Percentiles rank a stretch among this genome's conserved stretches.
phyloP scores from a whole-genome alignment of 2,888 invertebrate genomes.

The Odontothrips loti region DNA sequence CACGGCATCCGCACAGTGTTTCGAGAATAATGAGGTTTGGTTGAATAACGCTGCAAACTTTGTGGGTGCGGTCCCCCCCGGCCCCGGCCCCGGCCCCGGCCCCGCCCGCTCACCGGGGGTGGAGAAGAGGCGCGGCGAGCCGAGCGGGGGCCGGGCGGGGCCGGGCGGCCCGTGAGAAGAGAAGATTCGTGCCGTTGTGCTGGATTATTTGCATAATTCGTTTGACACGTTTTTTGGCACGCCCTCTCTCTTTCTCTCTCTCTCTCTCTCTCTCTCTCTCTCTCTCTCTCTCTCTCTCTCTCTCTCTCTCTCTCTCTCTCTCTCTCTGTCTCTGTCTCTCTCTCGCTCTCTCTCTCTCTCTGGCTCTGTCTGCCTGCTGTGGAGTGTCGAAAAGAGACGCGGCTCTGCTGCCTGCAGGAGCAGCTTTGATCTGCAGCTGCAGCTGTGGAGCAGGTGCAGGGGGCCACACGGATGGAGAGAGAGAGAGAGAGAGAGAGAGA shows the following conservation, averaged over 20 bases:
- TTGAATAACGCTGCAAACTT: conserved; percentile 26
- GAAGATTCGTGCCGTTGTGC: conserved; percentile 37
- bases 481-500: background rate
- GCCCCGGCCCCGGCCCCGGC: conserved; percentile 6
- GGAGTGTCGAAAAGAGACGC: too few species aligned
- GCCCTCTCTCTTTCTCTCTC: conserved; percentile 36
- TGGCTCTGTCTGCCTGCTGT: too few species aligned
- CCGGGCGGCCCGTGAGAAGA: conserved; percentile 28
- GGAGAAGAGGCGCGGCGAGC: conserved; percentile 34
- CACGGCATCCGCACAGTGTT: background rate
- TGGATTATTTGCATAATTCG: conserved; percentile 35
- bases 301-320: background rate
- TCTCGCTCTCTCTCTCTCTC: background rate
- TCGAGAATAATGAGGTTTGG: conserved; percentile 15
- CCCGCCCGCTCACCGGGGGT: conserved; percentile 35
- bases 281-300: background rate
- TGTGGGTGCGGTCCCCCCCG: conserved; percentile 36
- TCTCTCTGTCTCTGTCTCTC: background rate
- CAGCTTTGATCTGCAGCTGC: background rate
- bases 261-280: background rate
- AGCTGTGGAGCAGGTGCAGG: too few species aligned
- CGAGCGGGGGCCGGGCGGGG: background rate
- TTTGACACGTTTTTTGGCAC: conserved; percentile 35
- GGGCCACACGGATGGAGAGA: too few species aligned
- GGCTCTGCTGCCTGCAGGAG: too few species aligned